Evolutionary conservation across 2,888 invertebrate genomes (phyloP).

Genomic region (Oegoconia quadripuncta): DNA sequence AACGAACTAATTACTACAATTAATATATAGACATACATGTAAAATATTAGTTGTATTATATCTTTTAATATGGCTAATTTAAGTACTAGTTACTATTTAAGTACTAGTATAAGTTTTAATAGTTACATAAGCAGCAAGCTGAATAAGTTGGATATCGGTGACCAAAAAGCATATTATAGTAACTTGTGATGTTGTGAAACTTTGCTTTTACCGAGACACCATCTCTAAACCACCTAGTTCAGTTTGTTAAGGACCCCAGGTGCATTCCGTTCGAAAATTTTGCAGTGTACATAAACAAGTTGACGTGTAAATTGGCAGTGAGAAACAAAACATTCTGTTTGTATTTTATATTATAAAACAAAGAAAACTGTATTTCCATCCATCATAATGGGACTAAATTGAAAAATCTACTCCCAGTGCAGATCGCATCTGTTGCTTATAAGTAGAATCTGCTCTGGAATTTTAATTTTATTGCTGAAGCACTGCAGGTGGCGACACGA

Average conservation of each 20-base stretch:
- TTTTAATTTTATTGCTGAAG: constrained; percentile 19
- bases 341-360: neutral
- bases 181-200: constrained; percentile 27
- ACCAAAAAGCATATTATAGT: constrained; percentile 11
- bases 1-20: too few relatives aligned
- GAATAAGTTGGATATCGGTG: constrained; percentile 5
- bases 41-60: too few relatives aligned
- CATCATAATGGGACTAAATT: too few relatives aligned
- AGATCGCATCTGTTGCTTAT: constrained; percentile 18
- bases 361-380: neutral
- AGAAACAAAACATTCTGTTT: constrained; percentile 3
- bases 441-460: constrained; percentile 6
- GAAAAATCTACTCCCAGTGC: constrained; percentile 17
- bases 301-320: constrained; percentile 7
- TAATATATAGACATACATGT: too few relatives aligned
- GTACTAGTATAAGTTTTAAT: too few relatives aligned
- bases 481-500: constrained; percentile 2
- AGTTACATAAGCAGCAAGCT: too few relatives aligned
- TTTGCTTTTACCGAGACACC: constrained; percentile 26
- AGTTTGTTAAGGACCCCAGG: constrained; percentile 22
- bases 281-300: constrained; percentile 6
- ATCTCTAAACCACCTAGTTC: constrained; percentile 26
- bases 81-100: too few relatives aligned
- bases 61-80: too few relatives aligned
- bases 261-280: constrained; percentile 23